Evolutionary conservation across 2,113 vertebrate genomes (phyloP).

Genomic region (Abramis brama): DNA sequence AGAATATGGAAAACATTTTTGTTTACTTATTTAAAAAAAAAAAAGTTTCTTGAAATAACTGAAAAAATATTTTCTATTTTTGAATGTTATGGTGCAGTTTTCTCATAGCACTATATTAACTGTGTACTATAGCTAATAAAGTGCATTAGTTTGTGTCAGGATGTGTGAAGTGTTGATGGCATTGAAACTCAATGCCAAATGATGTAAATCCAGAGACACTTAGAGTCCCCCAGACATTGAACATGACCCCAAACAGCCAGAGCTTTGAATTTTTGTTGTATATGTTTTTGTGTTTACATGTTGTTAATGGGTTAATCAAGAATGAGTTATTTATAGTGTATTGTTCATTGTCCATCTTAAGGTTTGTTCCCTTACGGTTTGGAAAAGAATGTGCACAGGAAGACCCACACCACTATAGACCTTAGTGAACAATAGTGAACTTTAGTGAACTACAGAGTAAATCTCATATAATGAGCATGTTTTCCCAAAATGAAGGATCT

Average conservation of each 20-base stretch:
- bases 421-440: background rate
- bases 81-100: background rate
- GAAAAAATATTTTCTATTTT: background rate
- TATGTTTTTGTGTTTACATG: slow-evolving; percentile 54
- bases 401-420: slow-evolving; percentile 9
- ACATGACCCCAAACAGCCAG: slow-evolving; percentile 21
- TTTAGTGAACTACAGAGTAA: background rate
- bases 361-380: slow-evolving; percentile 47
- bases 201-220: slow-evolving; percentile 7
- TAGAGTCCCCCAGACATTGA: slow-evolving; percentile 2
- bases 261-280: slow-evolving; percentile 63
- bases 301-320: slow-evolving; percentile 55
- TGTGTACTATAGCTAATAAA: background rate
- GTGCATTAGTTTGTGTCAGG: background rate
- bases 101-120: background rate
- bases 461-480: background rate
- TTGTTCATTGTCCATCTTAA: slow-evolving; percentile 76
- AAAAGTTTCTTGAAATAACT: background rate
- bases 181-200: slow-evolving; percentile 21
- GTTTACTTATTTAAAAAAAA: background rate
- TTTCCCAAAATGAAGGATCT: background rate
- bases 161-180: background rate
- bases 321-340: slow-evolving; percentile 74
- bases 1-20: background rate
- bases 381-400: slow-evolving; percentile 56